phyloP scores from a whole-genome alignment of 2,797 vertebrate genomes.

The Falco columbarius region DNA sequence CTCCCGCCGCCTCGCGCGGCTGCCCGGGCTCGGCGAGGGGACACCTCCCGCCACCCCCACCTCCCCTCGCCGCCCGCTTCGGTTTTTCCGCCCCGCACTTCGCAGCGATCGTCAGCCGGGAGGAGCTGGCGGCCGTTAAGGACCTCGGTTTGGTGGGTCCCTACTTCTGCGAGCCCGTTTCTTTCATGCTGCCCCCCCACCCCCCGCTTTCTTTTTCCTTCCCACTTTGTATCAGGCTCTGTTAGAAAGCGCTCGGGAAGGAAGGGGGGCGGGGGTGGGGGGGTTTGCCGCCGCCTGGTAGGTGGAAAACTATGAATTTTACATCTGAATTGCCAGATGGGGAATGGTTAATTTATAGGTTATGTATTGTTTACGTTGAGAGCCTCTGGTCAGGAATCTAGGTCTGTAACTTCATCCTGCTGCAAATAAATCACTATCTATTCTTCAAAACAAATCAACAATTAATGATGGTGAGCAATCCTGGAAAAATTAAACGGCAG shows the following conservation, averaged over 20 bases:
- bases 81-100: background rate
- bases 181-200: background rate
- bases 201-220: background rate
- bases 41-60: background rate
- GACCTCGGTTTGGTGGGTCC: background rate
- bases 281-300: background rate
- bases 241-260: background rate
- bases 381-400: constrained; percentile 25
- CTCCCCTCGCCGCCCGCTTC: background rate
- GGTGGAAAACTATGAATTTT: constrained; percentile 55
- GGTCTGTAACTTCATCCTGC: constrained; percentile 37
- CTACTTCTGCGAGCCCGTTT: background rate
- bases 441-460: constrained; percentile 34
- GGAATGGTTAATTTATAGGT: constrained; percentile 44
- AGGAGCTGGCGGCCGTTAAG: background rate
- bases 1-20: background rate
- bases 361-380: constrained; percentile 49
- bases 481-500: constrained; percentile 2
- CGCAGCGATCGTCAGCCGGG: background rate
- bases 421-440: constrained; percentile 46
- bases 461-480: constrained; percentile 29
- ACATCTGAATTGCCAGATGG: constrained; percentile 44
- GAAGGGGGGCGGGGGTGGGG: background rate
- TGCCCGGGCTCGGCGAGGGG: background rate
- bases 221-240: constrained; percentile 6